Evolutionary conservation across 2,888 invertebrate genomes (phyloP), one percentile per base, ranked within the genome.

Genomic region (Colletes collaris): DNA sequence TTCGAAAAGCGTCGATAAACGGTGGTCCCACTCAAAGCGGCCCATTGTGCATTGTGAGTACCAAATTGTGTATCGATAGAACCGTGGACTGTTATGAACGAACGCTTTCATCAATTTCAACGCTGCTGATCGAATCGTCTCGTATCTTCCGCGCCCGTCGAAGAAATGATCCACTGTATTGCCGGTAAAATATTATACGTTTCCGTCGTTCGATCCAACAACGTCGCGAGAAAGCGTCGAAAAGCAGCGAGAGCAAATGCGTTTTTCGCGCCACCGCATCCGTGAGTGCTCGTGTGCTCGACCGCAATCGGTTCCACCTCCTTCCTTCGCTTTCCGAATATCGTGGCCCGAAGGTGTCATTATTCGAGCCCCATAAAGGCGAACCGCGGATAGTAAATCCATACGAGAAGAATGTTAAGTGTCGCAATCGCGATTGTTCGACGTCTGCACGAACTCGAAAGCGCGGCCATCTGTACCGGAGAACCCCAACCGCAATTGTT

Each of bases 291-390:
- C 65, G 79, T 64, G 35, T 11, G 13, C 60, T 46, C 56, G 76
- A 80, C 82, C 87, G 76, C 83, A 82, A 65, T 74, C 76, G 71
- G 70, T 68, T 27, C 76, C 84, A 82, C 82, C 83, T 85, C 52
- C 82, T 81, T 75, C 86, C 83, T 83, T 82, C 83, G 70, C 85
- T 83, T 56, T 19, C 53, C 35, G 67, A 76, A 85, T 27, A 27
- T 88, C 87, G 83, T 46, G 87, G 50, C 68, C 69, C 67, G 68
- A 82, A 81, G 84, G 87, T 88, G 87, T 89, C 85, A 89, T 91
- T 90, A 91, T 89, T 89, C 86, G 80, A 87, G 86, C 76, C 77
- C 84, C 83, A 87, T 88, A 87, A 88, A 87, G 83, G 77, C 80
- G 74, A 76, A 77, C 68, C 62, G 75, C 75, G 77, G 78, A 81